phyloP scores from a whole-genome alignment of 1,140 invertebrate genomes.

The Chlorops oryzae region DNA sequence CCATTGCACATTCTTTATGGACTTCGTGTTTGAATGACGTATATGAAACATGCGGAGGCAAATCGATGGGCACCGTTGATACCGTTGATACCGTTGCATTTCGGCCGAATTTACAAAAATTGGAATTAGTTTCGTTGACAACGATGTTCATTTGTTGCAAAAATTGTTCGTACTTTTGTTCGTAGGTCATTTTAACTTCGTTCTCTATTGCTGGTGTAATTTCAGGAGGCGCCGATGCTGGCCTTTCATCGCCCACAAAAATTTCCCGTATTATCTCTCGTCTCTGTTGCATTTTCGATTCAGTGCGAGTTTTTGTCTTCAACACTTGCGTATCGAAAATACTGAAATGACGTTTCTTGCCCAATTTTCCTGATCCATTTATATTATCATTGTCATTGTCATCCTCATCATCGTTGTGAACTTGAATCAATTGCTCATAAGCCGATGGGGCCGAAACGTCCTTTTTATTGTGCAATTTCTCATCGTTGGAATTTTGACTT shows the following conservation, averaged over 20 bases:
- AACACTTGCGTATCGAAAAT: conserved; percentile 66
- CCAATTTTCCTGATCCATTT: conserved; percentile 46
- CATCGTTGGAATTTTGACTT: too few relatives aligned
- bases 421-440: conserved; percentile 47
- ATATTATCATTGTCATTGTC: too few relatives aligned
- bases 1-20: conserved; percentile 2
- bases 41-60: neutral
- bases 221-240: conserved; percentile 58
- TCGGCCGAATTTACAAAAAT: conserved; percentile 23
- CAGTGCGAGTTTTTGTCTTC: conserved; percentile 67
- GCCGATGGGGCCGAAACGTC: too few relatives aligned
- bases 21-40: neutral
- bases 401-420: conserved; percentile 42
- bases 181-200: conserved; percentile 26
- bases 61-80: too few relatives aligned
- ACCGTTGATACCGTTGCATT: neutral
- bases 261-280: conserved; percentile 72
- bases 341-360: conserved; percentile 46
- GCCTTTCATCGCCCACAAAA: conserved; percentile 62
- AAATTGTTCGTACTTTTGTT: conserved; percentile 43
- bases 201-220: conserved; percentile 21
- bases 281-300: conserved; percentile 68
- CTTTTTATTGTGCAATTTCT: too few relatives aligned
- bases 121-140: conserved; percentile 50
- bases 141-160: conserved; percentile 44